Conservation (phyloP, 1,140 invertebrate genomes). For the Halesus radiatus region DNA sequence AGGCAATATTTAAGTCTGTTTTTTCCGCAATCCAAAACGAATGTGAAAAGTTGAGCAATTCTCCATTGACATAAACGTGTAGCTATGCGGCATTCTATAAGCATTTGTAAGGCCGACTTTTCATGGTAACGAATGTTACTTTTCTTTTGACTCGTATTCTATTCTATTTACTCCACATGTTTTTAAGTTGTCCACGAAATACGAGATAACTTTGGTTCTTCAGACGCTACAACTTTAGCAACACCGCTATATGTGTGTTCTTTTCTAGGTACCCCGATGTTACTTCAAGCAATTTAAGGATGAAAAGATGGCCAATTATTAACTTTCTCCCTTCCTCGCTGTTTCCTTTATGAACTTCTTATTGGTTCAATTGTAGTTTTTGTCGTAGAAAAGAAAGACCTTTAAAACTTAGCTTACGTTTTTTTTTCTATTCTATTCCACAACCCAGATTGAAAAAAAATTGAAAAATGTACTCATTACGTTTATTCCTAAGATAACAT, state of each 20-base stretch:
- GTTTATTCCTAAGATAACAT: too few species aligned
- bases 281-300: not conserved
- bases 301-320: not conserved
- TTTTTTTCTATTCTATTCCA: too few species aligned
- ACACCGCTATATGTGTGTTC: too few species aligned
- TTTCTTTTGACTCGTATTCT: not conserved
- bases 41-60: not conserved
- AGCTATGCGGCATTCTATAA: not conserved
- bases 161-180: not conserved
- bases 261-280: conserved; percentile 1
- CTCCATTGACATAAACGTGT: not conserved
- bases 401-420: too few species aligned
- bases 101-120: not conserved
- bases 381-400: too few species aligned
- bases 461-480: too few species aligned
- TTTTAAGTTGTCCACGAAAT: not conserved
- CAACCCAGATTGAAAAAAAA: too few species aligned
- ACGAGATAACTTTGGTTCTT: not conserved
- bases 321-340: too few species aligned
- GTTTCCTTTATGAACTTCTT: too few species aligned
- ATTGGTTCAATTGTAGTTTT: too few species aligned
- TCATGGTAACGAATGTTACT: not conserved
- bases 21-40: not conserved
- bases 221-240: not conserved
- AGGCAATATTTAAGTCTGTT: not conserved